phyloP scores from a whole-genome alignment of 2,113 vertebrate species.

The Gallinago media region DNA sequence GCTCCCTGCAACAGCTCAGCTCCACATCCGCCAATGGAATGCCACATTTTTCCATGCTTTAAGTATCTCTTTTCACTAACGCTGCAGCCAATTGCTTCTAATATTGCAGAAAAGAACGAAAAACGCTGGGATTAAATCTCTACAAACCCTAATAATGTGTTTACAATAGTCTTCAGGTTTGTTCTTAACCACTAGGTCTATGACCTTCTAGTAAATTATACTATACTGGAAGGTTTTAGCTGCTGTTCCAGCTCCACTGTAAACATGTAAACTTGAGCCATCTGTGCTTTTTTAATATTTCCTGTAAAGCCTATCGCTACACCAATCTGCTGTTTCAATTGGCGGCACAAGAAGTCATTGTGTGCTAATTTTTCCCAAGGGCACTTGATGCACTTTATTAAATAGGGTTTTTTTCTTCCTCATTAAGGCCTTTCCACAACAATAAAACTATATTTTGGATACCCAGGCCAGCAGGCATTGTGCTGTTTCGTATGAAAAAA shows the following conservation, averaged over 20 bases:
- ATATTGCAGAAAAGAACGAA: slow-evolving; percentile 35
- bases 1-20: slow-evolving; percentile 3
- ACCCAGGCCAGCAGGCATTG: slow-evolving; percentile 42
- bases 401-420: slow-evolving; percentile 65
- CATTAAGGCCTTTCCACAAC: slow-evolving; percentile 65
- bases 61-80: slow-evolving; percentile 53
- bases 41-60: slow-evolving; percentile 43
- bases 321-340: slow-evolving; percentile 64
- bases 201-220: slow-evolving; percentile 66
- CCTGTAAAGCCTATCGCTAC: slow-evolving; percentile 67
- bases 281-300: slow-evolving; percentile 77
- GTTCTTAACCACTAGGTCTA: slow-evolving; percentile 55
- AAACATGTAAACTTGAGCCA: slow-evolving; percentile 75
- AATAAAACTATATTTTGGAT: slow-evolving; percentile 64
- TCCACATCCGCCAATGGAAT: background rate
- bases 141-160: slow-evolving; percentile 37
- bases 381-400: slow-evolving; percentile 74
- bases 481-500: slow-evolving; percentile 38
- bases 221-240: slow-evolving; percentile 53
- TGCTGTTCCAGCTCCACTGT: slow-evolving; percentile 65
- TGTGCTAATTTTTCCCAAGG: slow-evolving; percentile 77
- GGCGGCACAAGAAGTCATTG: slow-evolving; percentile 74
- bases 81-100: slow-evolving; percentile 34
- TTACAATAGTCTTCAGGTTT: slow-evolving; percentile 56
- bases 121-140: slow-evolving; percentile 17